Base-by-base conservation (phyloP, 2,797 vertebrate genomes). In the Danio jaintianensis region DNA sequence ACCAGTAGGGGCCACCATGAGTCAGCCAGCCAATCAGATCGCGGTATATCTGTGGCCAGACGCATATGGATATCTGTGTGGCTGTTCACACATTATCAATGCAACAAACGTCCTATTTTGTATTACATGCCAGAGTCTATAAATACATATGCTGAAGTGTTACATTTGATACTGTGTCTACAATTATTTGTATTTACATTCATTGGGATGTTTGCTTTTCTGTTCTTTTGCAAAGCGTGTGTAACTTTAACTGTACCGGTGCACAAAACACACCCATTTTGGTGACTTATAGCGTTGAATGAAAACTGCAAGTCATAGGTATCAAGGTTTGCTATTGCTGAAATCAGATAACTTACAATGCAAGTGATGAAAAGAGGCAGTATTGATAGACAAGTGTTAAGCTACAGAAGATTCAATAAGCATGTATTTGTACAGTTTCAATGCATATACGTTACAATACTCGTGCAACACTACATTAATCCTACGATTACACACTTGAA, bases 41-140 rank as follows among this genome's bases (percentile, higher is more conserved):
- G 6, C 71, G 50, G 38, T 50, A 53, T 71, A 45, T 63, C 69
- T 20, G 22, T 6, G 55, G 42, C 20, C 29, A 4, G 78, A 12
- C 22, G 29, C 74, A 10, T 70, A 20, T 29, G 52, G 38, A 58
- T 11, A 71, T 79, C 42, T 18, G 40, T 38, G 7, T 11, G 20
- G 16, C 69, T 70, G 55, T 67, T 67, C 56, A 62, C 29, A 12
- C 38, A 8, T 79, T 47, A 69, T 29, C 43, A 50, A 42, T 20
- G 55, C 12, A 59, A 50, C 73, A 55, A 66, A n/a, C 15, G 0
- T 71, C 36, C 40, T 71, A 29, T 79, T 79, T 79, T 72, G 10
- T 79, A 61, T 62, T 62, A 55, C 59, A 79, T 36, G 36, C 42
- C 55, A 62, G 56, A 61, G 47, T 71, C 56, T 64, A 36, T 71